Percentiles rank a stretch among this genome's conserved stretches.
These are phyloP conservation scores for Bombus difficillimus DNA, from an alignment of 1,140 invertebrate species.

Conservation along the genomic window DNA sequence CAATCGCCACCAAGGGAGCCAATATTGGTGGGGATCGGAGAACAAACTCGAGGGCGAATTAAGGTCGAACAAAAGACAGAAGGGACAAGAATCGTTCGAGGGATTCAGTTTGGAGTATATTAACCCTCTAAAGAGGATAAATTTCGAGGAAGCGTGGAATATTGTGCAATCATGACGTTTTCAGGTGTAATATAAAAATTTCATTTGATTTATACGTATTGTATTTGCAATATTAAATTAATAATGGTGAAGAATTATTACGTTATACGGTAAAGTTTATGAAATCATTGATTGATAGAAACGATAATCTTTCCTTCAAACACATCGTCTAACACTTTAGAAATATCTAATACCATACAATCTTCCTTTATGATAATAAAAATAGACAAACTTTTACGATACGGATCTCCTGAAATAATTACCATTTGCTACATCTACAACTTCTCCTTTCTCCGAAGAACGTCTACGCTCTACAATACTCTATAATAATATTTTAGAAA, in stretches of 20 bases:
- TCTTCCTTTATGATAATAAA: neutral
- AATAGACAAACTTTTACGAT: neutral
- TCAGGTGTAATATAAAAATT: too few relatives aligned
- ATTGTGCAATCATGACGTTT: neutral
- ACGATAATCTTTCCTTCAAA: too few relatives aligned
- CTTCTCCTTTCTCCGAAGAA: too few relatives aligned
- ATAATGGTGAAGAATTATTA: too few relatives aligned
- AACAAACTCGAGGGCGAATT: conserved; percentile 6
- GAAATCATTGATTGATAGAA: too few relatives aligned
- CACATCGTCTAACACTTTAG: too few relatives aligned
- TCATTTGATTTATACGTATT: too few relatives aligned
- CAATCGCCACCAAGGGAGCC: neutral
- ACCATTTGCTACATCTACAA: too few relatives aligned
- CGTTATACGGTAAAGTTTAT: too few relatives aligned
- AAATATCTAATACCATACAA: neutral
- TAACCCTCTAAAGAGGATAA: neutral
- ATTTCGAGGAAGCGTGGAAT: neutral
- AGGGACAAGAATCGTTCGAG: neutral
- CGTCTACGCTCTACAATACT: too few relatives aligned
- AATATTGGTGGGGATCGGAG: conserved; percentile 22
- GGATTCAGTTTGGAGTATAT: neutral
- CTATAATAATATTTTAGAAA: too few relatives aligned
- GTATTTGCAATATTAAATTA: too few relatives aligned
- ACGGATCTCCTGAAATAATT: neutral
- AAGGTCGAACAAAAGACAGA: conserved; percentile 20